Base-by-base conservation (phyloP, 1,140 invertebrate genomes). In the Drosophila littoralis region DNA sequence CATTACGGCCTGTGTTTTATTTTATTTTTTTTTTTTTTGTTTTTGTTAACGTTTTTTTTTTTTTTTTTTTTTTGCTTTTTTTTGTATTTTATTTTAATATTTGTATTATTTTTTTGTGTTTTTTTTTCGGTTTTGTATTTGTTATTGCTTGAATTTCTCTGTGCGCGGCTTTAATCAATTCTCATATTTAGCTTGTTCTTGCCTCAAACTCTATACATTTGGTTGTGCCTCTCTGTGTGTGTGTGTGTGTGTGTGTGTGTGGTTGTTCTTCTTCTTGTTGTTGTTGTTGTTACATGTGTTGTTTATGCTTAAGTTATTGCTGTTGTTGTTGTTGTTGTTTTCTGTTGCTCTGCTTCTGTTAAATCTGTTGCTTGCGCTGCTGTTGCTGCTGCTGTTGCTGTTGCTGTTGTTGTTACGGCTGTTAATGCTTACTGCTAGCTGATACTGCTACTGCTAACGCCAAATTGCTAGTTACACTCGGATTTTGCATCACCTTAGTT, bases 401-500 rank as follows among this genome's bases (percentile, higher is more conserved):
- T 22, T 22, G 2, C 22, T 22, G 22, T 43, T 55, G 52, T 38
- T 55, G 33, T 40, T 48, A 17, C 35, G 32, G 46, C 33, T 60
- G 57, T 69, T 45, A n/a, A 32, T 54, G 38, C 35, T 46, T 40
- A 10, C 63, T 55, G 50, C 50, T 66, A 33, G 22, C 60, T 42
- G 51, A 32, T 65, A 52, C 51, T 69, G 33, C 60, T 71, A 57
- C 35, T 60, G 57, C 48, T 68, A 71, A 55, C 46, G 68, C 52
- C 68, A 65, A 51, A 71, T 71, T 65, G 68, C 60, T 71, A 71
- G 60, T 74, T 68, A 68, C 63, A 59, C 45, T 66, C 61, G 51
- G 60, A 69, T 60, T 59, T 60, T 46, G 70, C 81, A 76, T 73
- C 51, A 43, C 68, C 61, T 91, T 76, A 91, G 68, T 89, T 91